Base-by-base conservation (phyloP, 2,113 vertebrate species). In the Lucifuga dentata region DNA sequence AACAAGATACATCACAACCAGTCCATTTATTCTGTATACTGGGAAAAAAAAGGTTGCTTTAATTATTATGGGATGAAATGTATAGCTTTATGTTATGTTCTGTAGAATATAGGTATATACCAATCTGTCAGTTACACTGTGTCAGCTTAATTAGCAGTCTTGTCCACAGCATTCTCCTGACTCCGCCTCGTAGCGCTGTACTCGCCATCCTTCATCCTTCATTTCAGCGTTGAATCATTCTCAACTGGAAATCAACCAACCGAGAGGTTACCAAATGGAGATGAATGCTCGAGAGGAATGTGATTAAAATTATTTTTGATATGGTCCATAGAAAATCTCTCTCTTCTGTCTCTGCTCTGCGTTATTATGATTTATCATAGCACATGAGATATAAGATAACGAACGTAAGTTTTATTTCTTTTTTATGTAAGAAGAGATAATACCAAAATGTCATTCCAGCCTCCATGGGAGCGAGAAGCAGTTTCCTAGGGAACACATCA, bases 401-500 rank as follows among this genome's bases (percentile, higher is more conserved):
- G 20, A 45, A 58, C 32, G 16, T 29, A 2, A 70, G 46, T 21
- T 44, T 51, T 16, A 68, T 68, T 60, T 46, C 5, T 73, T 73
- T 60, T 51, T 48, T 49, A 26, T 46, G 56, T 68, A 51, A 65
- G 12, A 8, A 19, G 5, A 59, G 51, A 17, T 48, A 48, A 74
- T 68, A 49, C 40, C 36, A 52, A 65, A 40, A 36, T 49, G 15
- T 36, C 19, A 43, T 32, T 35, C 40, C 32, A 41, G 57, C 23
- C 45, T 53, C 35, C 52, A 13, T 29, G 20, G 24, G 58, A 68
- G 70, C 76, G 67, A 64, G 71, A 81, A 80, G 73, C 68, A 29
- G 85, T 75, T 87, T 87, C 78, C 80, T 68, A 62, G 73, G 80
- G 58, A 87, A 86, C 83, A 12, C 23, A 52, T 70, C 61, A 73